Conservation (phyloP, 2,888 invertebrate genomes). For the Phrixothrix hirtus region DNA sequence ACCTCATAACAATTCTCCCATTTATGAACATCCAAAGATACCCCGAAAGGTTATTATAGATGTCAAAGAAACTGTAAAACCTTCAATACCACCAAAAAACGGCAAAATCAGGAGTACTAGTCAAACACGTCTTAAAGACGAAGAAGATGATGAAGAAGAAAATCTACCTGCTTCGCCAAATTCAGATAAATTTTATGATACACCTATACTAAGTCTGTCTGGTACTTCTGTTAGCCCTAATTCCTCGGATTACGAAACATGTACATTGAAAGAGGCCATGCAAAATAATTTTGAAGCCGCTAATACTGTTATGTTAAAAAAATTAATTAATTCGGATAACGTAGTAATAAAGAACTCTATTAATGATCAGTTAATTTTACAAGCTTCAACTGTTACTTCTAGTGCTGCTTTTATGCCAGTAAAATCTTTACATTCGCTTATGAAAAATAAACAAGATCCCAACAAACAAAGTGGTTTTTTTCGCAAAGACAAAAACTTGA, state of each 20-base stretch:
- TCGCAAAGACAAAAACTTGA: slow-evolving; percentile 15
- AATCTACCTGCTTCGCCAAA: slow-evolving; percentile 47
- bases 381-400: slow-evolving; percentile 32
- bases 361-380: slow-evolving; percentile 48
- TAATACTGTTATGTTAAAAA: slow-evolving; percentile 29
- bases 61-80: slow-evolving; percentile 43
- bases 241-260: slow-evolving; percentile 60
- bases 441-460: slow-evolving; percentile 6
- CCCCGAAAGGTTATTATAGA: slow-evolving; percentile 59
- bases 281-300: slow-evolving; percentile 16
- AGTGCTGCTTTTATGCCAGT: slow-evolving; percentile 20
- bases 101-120: slow-evolving; percentile 56
- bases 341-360: slow-evolving; percentile 43
- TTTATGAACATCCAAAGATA: slow-evolving; percentile 66
- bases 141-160: no score
- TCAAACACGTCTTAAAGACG: slow-evolving; percentile 14
- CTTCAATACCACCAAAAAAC: slow-evolving; percentile 67
- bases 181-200: slow-evolving; percentile 32
- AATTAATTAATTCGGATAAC: slow-evolving; percentile 38
- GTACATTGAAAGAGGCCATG: slow-evolving; percentile 23
- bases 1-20: slow-evolving; percentile 58
- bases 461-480: slow-evolving; percentile 18
- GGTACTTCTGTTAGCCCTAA: slow-evolving; percentile 60
- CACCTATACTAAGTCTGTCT: slow-evolving; percentile 38
- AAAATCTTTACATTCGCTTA: slow-evolving; percentile 27